Evolutionary conservation across 2,797 vertebrate genomes (phyloP), one percentile per base, ranked within the genome.

Genomic region (Pseudochaenichthys georgianus): DNA sequence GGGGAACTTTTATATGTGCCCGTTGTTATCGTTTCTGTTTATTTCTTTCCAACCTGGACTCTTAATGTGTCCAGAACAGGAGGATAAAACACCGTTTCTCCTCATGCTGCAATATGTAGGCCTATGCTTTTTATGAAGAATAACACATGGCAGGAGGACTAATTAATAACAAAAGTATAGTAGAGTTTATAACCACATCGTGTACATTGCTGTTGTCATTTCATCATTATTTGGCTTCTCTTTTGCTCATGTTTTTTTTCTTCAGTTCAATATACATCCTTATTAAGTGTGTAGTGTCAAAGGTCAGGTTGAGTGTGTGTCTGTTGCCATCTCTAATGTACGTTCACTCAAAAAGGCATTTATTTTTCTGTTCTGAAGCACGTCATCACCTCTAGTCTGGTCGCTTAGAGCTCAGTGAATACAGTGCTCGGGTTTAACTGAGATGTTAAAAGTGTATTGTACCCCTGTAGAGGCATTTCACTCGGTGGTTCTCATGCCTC

Each of bases 1-100:
- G 74, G 83, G 73, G 87, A 47, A 89, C 73, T 89, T 87, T 9
- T 91, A 73, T 86, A 86, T 68, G 92, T 94, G 93, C 93, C 94
- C 93, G 90, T 86, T 88, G 19, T 38, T 66, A 70, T 86, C 65
- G 16, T 64, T 66, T 73, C 53, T 63, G 15, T 82, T 60, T 61
- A 65, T 41, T 55, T 58, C 55, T 64, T 72, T 69, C 53, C 41
- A 16, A 80, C 76, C 61, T 86, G 85, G 79, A 88, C 78, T 73
- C 80, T 67, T 15, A 66, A 73, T 63, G 59, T 77, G 77, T 80
- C 82, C 70, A 80, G 79, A 84, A 38, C 75, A 66, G 64, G 81
- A 87, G 78, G 72, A 73, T 82, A 61, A 70, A 84, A 80, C 75
- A 78, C 62, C 13, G 68, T 87, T 89, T 80, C 68, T 90, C 84